Evolutionary conservation across 2,888 invertebrate species (phyloP), one percentile per base, ranked within the genome.

Genomic region (Tetanocera ferruginea): DNA sequence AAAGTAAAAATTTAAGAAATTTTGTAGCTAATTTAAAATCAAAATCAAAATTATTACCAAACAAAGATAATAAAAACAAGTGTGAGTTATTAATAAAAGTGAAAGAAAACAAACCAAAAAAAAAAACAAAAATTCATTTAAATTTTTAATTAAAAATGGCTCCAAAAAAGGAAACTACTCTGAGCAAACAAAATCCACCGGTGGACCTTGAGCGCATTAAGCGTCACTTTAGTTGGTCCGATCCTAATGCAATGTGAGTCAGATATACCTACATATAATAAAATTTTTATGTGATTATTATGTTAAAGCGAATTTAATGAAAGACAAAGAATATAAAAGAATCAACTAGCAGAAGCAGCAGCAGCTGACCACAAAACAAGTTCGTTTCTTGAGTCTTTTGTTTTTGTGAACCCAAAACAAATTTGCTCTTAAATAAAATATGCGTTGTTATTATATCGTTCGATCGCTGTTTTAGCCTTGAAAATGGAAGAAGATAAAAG

Each of bases 171-270:
- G 86, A 86, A 76, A 64, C 83, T 82, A 84, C 85, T 84, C 84
- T 85, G 82, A 83, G 79, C 81, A 83, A 78, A 37, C 83, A 80
- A 52, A 82, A 80, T 78, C 84, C 83, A 31, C 83, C 80, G 37
- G 81, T 88, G 83, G 88, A 88, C 81, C 84, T 86, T 19, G 88
- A 88, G 80, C 87, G 85, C 82, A 85, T 88, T 69, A 87, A 86
- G 78, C 87, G 87, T 28, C 88, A 88, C 79, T 88, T 88, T 80
- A 88, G 88, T 81, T 88, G 88, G 88, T 88, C 88, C 71, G 87
- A 87, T 82, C 83, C 88, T 78, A 86, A 85, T 85, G 85, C 88
- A 83, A 88, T 86, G 88, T 88, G 86, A 88, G 88, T 88, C 82
- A 43, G 9, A 11, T 11, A 2, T 43, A 43, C n/a, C n/a, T 37